phyloP scores from a whole-genome alignment of 2,888 invertebrate genomes.

The Elysia crispata region DNA sequence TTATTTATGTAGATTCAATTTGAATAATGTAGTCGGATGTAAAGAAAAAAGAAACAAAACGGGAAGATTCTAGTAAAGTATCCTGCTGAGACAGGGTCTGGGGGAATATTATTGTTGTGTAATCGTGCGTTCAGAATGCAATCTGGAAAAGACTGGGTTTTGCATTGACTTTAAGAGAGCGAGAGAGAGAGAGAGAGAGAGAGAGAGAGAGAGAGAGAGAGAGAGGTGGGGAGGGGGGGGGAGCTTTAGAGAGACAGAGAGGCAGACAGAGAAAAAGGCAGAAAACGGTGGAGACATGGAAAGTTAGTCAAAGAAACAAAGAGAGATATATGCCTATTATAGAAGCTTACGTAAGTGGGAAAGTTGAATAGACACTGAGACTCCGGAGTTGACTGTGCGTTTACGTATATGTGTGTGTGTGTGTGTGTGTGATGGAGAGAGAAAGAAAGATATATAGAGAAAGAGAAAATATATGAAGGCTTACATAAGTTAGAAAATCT shows the following conservation, averaged over 20 bases:
- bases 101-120: too few species aligned
- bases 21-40: background rate
- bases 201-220: constrained; percentile 17
- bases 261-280: background rate
- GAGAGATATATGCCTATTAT: too few species aligned
- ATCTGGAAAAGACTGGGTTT: too few species aligned
- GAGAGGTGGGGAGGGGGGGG: background rate
- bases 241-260: background rate
- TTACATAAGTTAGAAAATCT: background rate
- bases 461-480: too few species aligned
- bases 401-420: background rate
- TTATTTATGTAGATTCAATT: too few species aligned
- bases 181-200: background rate
- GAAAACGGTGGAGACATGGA: background rate
- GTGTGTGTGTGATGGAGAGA: background rate
- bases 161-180: background rate
- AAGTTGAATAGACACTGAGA: background rate
- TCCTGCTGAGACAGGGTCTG: too few species aligned
- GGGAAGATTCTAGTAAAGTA: too few species aligned
- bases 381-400: background rate
- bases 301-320: background rate
- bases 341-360: too few species aligned
- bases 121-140: too few species aligned
- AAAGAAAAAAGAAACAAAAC: background rate
- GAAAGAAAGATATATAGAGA: background rate